Evolutionary conservation across 2,888 invertebrate genomes (phyloP), one percentile per base, ranked within the genome.

Genomic region (Parthenolecanium corni): DNA sequence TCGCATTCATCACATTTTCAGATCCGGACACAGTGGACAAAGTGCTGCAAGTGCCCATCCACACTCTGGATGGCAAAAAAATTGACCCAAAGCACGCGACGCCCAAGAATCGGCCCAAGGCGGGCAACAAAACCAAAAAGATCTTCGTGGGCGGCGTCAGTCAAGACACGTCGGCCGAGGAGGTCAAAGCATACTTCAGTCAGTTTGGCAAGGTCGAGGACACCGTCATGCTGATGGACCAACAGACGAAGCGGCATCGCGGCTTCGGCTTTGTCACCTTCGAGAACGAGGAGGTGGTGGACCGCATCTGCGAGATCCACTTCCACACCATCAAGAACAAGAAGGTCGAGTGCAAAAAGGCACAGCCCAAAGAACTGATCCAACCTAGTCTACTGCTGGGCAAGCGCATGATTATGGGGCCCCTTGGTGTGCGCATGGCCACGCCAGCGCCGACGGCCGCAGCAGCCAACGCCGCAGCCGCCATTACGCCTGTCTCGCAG

Each of bases 11-110:
- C 76, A 91, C 91, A 71, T 92, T 92, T 78, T 85, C 89, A 75
- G 90, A 91, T 75, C 87, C 91, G 64, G 82, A 85, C 68, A 86
- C 89, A 71, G 91, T 92, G 68, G 90, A 91, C 76, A 89, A 89
- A 77, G 91, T 92, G 65, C 81, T 92, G 63, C 89, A 89, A 70
- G 88, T 90, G 69, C 89, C 89, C 64, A 86, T 89, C 68, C 90
- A 91, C 79, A 89, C 89, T 58, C 79, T 92, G 69, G 91, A 92
- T 75, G 91, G 91, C 67, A 92, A 92, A 76, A 89, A 91, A 76
- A 92, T 92, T 74, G 92, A 92, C 74, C 92, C 92, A 64, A 92
- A 92, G 72, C 90, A 91, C 77, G 91, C 91, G 64, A 91, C 91
- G 56, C 91, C 90, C 67, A 90, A 91, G 75, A 90, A 89, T 69